phyloP scores from a whole-genome alignment of 2,797 vertebrate species.

The Pseudocheirus occidentalis region DNA sequence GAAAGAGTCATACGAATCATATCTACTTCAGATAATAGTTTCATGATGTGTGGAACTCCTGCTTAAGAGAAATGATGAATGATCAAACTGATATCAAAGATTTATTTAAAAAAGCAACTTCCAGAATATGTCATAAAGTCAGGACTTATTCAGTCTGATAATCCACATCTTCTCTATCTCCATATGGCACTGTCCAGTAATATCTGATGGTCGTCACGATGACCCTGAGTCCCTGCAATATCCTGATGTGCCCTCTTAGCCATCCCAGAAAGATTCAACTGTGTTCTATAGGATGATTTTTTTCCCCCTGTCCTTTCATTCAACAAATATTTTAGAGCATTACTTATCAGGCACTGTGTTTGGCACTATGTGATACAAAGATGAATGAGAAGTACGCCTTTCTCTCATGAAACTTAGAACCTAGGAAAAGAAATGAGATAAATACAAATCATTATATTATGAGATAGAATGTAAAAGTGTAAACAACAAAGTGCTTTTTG shows the following conservation, averaged over 20 bases:
- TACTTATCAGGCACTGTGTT: background rate
- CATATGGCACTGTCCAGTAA: background rate
- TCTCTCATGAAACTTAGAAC: background rate
- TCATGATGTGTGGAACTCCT: background rate
- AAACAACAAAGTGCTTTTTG: background rate
- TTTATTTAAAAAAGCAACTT: conserved; percentile 57
- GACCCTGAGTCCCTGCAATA: background rate
- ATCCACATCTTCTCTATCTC: conserved; percentile 28
- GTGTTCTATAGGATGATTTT: conserved; percentile 36
- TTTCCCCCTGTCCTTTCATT: background rate
- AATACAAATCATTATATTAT: background rate
- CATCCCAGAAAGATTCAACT: background rate
- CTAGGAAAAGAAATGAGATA: background rate
- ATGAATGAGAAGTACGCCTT: background rate
- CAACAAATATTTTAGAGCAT: background rate
- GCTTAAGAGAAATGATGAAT: background rate
- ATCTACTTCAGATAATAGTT: background rate
- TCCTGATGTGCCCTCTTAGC: conserved; percentile 15
- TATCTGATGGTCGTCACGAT: background rate
- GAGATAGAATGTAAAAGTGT: background rate
- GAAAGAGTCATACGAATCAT: background rate
- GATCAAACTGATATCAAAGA: conserved; percentile 25
- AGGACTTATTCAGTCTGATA: conserved; percentile 33
- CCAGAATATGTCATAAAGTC: background rate
- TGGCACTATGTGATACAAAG: background rate